phyloP scores from a whole-genome alignment of 2,113 vertebrate species.

The human (Homo sapiens) region DNA sequence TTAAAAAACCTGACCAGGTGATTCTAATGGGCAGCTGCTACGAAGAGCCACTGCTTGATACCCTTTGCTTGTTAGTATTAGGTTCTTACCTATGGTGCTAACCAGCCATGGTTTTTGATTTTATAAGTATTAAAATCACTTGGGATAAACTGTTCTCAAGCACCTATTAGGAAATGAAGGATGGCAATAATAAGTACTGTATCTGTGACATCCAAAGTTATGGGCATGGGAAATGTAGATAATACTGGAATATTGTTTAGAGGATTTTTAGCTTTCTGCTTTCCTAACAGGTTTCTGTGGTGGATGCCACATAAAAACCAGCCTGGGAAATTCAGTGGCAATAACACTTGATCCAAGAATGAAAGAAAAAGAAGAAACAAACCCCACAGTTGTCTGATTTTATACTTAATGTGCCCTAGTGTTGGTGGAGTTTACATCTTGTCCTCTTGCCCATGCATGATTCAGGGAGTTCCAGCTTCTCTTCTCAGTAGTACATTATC shows the following conservation, averaged over 20 bases:
- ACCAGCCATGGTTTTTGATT: background rate
- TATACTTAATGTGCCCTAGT: background rate
- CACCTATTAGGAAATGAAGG: background rate
- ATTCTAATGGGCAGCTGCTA: background rate
- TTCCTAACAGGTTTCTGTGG: background rate
- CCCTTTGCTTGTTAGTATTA: background rate
- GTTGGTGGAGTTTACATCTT: background rate
- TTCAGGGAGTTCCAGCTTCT: background rate
- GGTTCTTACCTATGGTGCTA: background rate
- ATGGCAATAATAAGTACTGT: background rate
- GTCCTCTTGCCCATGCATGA: background rate
- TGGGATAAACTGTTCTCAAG: background rate
- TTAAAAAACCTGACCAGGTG: background rate
- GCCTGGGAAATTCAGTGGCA: background rate
- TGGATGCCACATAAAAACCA: background rate
- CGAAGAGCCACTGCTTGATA: background rate
- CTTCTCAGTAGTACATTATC: slow-evolving; percentile 12
- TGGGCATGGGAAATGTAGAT: background rate
- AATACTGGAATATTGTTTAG: background rate
- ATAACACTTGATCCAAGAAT: background rate
- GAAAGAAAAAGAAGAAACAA: background rate
- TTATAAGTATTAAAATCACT: background rate
- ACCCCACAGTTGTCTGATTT: background rate
- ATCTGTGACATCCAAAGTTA: background rate
- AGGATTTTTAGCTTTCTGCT: background rate